Conservation (phyloP, 2,888 invertebrate genomes). For the Omphaloscelis lunosa region DNA sequence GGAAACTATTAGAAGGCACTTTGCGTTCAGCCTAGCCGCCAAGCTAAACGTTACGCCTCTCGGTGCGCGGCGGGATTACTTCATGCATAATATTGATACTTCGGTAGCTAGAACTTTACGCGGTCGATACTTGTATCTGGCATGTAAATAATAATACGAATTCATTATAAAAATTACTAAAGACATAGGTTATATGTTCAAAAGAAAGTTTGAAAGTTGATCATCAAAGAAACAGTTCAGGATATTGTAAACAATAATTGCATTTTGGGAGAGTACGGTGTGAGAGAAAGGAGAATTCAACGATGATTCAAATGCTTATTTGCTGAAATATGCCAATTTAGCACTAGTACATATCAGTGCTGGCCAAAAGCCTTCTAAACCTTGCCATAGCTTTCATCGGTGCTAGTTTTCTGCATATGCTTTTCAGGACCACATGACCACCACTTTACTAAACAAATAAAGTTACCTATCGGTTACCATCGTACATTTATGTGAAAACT, state of each 20-base stretch:
- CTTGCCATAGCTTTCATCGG: too few relatives aligned
- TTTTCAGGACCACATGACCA: background rate
- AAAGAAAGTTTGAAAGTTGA: too few relatives aligned
- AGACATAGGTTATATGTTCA: too few relatives aligned
- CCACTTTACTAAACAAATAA: background rate
- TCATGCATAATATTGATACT: slow-evolving; percentile 59
- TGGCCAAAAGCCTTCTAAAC: too few relatives aligned
- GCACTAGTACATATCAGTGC: too few relatives aligned
- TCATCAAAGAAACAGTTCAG: too few relatives aligned
- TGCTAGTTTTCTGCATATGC: background rate
- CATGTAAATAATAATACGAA: background rate
- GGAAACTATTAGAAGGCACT: slow-evolving; percentile 55
- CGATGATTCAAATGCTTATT: too few relatives aligned
- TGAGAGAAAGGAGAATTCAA: too few relatives aligned
- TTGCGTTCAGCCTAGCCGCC: slow-evolving; percentile 41
- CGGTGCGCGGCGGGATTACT: slow-evolving; percentile 41
- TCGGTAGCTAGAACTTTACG: slow-evolving; percentile 25
- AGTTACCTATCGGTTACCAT: background rate
- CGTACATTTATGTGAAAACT: too few relatives aligned
- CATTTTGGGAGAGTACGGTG: too few relatives aligned
- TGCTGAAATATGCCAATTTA: too few relatives aligned
- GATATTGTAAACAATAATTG: too few relatives aligned
- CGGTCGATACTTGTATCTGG: background rate
- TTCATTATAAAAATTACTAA: background rate
- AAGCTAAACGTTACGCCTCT: slow-evolving; percentile 24